Base-by-base conservation (phyloP, 2,888 invertebrate species). In the Agelastica alni region DNA sequence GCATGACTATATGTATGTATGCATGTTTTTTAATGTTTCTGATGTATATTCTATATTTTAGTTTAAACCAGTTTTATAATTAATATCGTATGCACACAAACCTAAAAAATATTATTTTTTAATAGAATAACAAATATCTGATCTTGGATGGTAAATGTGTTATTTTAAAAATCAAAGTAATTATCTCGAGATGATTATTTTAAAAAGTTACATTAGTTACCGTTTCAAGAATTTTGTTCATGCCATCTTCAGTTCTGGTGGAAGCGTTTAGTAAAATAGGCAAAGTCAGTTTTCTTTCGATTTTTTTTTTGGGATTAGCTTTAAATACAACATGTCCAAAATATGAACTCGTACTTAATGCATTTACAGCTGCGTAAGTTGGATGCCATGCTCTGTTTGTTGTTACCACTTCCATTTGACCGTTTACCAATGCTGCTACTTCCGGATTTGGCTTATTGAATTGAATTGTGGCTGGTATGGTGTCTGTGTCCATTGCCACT, bases 281-380 rank as follows among this genome's bases (percentile, higher is more conserved):
- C 42, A 84, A 69, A 45, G 77, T 80, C 65, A 80, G 82, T 12
- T 80, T 71, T 0, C 80, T 78, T 0, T 79, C 72, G 1, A 80
- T 78, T 70, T 86, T 87, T 6, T 81, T 83, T 69, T 86, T 86
- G 0, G 85, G 83, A 75, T 90, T 87, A 12, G 91, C 87, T 73
- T 88, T 87, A n/a, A 96, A 80, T 62, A 96, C 81, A 1, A 93
- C 79, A 78, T 96, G 96, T 4, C 91, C 94, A 77, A 95, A 96
- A 44, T 94, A 92, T 48, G 98, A 97, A 60, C 96, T 95, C 77
- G 98, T 92, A n/a, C 98, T 98, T 76, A 99, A 95, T 9, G 95
- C 95, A 80, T 98, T 98, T 28, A 99, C 79, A 13, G 91, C 96
- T 46, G 92, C 89, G 59, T 92, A 83, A 12, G 93, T 93, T 32